A percentile compares a stretch with the other conserved stretches of the same genome.
phyloP scores from a whole-genome alignment of 2,113 vertebrate genomes.

The Chiloscyllium plagiosum region DNA sequence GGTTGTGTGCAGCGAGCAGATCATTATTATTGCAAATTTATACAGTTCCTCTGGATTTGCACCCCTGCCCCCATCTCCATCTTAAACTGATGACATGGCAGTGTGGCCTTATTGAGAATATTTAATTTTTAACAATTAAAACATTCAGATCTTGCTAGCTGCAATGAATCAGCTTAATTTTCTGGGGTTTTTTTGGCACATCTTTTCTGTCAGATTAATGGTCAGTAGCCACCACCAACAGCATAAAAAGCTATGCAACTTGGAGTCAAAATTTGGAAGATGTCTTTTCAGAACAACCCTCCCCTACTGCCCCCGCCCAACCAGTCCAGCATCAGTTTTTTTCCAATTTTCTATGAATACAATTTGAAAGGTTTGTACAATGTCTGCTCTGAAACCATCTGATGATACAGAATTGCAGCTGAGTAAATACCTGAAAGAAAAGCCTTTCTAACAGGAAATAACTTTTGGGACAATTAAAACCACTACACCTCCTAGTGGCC shows the following conservation, averaged over 20 bases:
- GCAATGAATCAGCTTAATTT: background rate
- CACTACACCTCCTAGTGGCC: constrained; percentile 31
- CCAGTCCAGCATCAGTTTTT: background rate
- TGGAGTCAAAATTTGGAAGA: background rate
- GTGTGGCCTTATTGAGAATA: background rate
- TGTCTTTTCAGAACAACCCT: background rate
- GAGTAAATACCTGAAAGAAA: background rate
- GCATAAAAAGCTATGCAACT: background rate
- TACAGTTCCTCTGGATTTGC: background rate
- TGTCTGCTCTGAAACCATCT: background rate
- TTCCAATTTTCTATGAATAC: constrained; percentile 1
- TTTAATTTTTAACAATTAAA: constrained; percentile 22
- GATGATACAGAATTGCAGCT: background rate
- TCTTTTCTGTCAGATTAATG: background rate
- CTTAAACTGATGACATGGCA: constrained; percentile 3
- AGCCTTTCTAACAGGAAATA: background rate
- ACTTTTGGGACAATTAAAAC: constrained; percentile 10
- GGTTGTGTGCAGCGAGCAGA: constrained; percentile 39
- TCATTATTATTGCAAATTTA: constrained; percentile 38
- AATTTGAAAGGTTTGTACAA: background rate
- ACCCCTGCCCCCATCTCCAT: background rate
- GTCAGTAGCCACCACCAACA: background rate
- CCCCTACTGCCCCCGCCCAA: background rate
- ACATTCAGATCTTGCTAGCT: background rate
- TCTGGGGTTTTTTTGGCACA: background rate